A percentile compares a stretch with the other conserved stretches of the same genome.
Evolutionary conservation across 2,888 invertebrate genomes (phyloP).

Genomic region (Drosophila nr. perissopoda): DNA sequence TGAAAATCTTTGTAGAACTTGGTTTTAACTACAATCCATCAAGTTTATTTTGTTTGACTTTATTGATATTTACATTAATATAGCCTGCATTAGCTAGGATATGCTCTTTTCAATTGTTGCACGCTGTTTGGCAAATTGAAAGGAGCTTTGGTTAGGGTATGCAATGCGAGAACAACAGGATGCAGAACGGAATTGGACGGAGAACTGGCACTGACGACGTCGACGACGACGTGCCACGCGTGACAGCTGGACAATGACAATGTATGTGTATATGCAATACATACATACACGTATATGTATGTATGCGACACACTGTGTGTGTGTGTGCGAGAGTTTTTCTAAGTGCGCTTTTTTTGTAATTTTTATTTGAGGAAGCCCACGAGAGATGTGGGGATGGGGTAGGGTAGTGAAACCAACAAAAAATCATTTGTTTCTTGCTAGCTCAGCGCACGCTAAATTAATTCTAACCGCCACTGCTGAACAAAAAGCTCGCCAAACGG

Average conservation of each 20-base stretch:
- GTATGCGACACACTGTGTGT: constrained; percentile 1
- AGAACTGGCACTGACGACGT: constrained; percentile 38
- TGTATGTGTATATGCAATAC: constrained; percentile 32
- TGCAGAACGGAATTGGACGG: constrained; percentile 49
- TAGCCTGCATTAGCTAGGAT: no score
- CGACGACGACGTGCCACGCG: constrained; percentile 66
- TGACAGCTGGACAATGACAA: constrained; percentile 79
- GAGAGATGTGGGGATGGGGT: constrained; percentile 1
- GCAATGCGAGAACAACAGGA: constrained; percentile 19
- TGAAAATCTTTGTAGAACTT: not conserved
- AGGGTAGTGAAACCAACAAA: constrained; percentile 40
- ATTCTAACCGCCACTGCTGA: constrained; percentile 66
- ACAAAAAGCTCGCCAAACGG: constrained; percentile 73
- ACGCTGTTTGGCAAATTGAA: not conserved
- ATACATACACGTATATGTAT: not conserved
- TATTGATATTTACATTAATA: no score
- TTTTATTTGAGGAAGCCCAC: constrained; percentile 63
- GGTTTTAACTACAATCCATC: no score
- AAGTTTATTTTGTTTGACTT: no score
- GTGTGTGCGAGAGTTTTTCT: constrained; percentile 39
- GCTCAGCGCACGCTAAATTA: constrained; percentile 79
- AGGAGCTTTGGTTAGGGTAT: constrained; percentile 12
- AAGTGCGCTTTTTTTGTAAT: constrained; percentile 62
- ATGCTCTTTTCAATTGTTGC: not conserved
- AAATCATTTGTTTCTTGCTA: constrained; percentile 77